Evolutionary conservation across 2,113 vertebrate genomes (phyloP), one percentile per base, ranked within the genome.

Genomic region (Pseudopipra pipra): DNA sequence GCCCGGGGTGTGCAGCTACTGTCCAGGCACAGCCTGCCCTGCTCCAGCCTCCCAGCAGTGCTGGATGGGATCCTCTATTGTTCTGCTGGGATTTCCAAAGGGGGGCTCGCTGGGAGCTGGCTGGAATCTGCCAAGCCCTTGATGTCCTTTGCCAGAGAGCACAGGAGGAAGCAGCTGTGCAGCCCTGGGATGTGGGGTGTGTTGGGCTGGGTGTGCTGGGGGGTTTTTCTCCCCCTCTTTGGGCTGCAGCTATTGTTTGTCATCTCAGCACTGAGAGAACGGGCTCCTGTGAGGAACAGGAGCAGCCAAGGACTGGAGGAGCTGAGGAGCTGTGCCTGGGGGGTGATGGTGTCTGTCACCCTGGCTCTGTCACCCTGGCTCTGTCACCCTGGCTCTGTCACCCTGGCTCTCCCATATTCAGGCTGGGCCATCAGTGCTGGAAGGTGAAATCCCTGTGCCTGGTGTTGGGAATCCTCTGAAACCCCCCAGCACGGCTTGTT

Each of bases 121-220:
- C 14, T 61, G 62, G 46, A 12, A 25, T 47, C 28, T 73, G 59
- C 75, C 43, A 35, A 67, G 31, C 19, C 47, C 82, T 66, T 16
- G 67, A 4, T 46, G 65, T 15, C 23, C 43, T 37, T 30, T 25
- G 89, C 55, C 86, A 56, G 62, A 15, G 49, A 77, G 89, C 72
- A 1, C 66, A 33, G 83, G 65, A 85, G 84, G 88, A 56, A 72
- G 0, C 93, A 83, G 91, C 91, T 91, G 77, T 19, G 63, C 27
- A 2, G 35, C 4, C 8, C 44, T 62, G 6, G 3, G 6, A 11
- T 19, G 9, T 4, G 20, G 6, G n/a, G 19, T 11, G 31, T 28
- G 33, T 31, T 54, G 11, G 8, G 35, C n/a, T 27, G 44, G 17
- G 44, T 22, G 49, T 44, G 12, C 35, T 43, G 0, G 5, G 27